phyloP scores from a whole-genome alignment of 1,140 invertebrate species.

The Lordiphosa collinella region DNA sequence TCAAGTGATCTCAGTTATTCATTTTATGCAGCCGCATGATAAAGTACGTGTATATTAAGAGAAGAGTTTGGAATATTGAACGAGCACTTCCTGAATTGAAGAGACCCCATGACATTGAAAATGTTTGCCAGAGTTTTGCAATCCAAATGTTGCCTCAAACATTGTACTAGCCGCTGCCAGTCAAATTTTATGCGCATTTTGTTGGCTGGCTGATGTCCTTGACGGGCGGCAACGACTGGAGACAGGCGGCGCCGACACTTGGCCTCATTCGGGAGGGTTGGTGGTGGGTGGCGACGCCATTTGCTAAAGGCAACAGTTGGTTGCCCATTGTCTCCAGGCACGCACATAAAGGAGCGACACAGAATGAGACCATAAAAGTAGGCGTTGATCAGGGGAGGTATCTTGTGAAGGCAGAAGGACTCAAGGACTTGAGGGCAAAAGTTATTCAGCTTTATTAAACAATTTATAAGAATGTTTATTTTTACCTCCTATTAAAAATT shows the following conservation, averaged over 20 bases:
- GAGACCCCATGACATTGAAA: constrained; percentile 38
- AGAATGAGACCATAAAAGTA: no score
- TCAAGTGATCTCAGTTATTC: constrained; percentile 28
- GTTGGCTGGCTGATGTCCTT: constrained; percentile 34
- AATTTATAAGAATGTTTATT: no score
- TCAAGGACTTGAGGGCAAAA: no score
- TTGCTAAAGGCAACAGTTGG: constrained; percentile 47
- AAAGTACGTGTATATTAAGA: constrained; percentile 23
- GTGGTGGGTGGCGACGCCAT: constrained; percentile 22
- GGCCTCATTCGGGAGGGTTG: constrained; percentile 5
- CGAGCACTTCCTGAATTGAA: constrained; percentile 42
- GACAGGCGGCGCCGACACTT: constrained; percentile 44
- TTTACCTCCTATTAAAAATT: no score
- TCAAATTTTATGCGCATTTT: constrained; percentile 50
- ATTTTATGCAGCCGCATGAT: constrained; percentile 27
- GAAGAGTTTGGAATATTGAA: constrained; percentile 10
- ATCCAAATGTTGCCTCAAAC: constrained; percentile 23
- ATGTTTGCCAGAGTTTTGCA: constrained; percentile 51
- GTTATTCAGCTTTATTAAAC: no score
- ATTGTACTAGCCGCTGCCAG: constrained; percentile 12
- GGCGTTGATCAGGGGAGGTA: no score
- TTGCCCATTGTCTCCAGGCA: constrained; percentile 32
- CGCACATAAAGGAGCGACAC: constrained; percentile 23
- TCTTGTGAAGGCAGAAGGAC: no score
- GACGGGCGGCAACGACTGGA: constrained; percentile 31